phyloP scores from a whole-genome alignment of 2,113 vertebrate genomes.

The Pedetes capensis region DNA sequence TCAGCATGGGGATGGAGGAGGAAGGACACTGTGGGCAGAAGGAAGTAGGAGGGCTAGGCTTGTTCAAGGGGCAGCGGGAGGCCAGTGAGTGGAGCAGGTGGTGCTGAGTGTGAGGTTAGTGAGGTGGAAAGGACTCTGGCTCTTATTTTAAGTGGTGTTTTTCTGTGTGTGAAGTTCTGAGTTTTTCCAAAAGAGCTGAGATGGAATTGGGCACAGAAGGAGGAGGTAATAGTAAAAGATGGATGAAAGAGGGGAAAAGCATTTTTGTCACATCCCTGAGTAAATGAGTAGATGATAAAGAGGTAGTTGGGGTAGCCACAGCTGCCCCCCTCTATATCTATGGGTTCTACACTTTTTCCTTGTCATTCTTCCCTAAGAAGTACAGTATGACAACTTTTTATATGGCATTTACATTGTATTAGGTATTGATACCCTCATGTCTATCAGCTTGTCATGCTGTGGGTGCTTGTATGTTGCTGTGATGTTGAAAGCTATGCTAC shows the following conservation, averaged over 20 bases:
- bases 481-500: too few species aligned
- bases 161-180: neutral
- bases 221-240: neutral
- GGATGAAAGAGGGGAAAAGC: neutral
- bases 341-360: neutral
- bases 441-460: too few species aligned
- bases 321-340: neutral
- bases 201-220: neutral
- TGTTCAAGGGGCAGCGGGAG: neutral
- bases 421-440: too few species aligned
- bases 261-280: neutral
- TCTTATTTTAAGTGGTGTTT: neutral
- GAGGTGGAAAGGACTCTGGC: neutral
- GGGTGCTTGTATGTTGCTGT: too few species aligned
- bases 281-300: neutral
- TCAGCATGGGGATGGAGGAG: accelerated
- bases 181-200: neutral
- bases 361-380: neutral
- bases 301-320: too few species aligned
- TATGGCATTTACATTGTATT: neutral
- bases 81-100: neutral
- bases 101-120: neutral
- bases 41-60: neutral
- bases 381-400: neutral
- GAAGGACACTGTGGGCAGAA: neutral